Conservation (phyloP, 1,140 invertebrate species). For the Paracyclopina nana region DNA sequence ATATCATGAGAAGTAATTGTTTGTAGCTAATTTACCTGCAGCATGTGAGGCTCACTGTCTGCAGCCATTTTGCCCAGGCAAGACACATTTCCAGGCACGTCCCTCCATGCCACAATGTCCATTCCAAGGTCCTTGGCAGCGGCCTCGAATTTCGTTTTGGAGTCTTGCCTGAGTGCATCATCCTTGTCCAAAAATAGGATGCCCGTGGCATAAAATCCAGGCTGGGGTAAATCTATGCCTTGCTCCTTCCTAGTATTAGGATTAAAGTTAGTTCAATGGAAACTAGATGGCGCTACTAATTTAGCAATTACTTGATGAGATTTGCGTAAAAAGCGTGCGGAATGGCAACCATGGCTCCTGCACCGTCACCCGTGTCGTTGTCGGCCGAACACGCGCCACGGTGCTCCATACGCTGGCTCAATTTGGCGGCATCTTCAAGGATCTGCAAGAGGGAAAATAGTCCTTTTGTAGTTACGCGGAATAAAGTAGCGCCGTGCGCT, state of each 20-base stretch:
- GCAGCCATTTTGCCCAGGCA: constrained; percentile 12
- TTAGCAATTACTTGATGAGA: constrained; percentile 42
- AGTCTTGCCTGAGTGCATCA: constrained; percentile 33
- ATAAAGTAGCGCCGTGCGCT: too few species aligned
- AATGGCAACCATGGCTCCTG: constrained; percentile 84
- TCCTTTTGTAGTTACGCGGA: too few species aligned
- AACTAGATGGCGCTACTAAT: not conserved
- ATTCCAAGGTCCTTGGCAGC: constrained; percentile 59
- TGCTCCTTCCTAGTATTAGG: too few species aligned
- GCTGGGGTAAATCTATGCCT: constrained; percentile 39
- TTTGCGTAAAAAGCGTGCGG: constrained; percentile 78
- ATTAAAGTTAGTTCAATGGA: too few species aligned
- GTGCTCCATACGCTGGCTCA: constrained; percentile 70
- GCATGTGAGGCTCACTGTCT: constrained; percentile 7
- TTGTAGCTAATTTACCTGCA: constrained; percentile 4
- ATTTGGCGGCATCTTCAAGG: constrained; percentile 9
- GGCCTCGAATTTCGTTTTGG: constrained; percentile 54
- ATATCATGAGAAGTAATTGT: too few species aligned
- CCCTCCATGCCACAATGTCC: constrained; percentile 30
- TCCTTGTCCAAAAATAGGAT: constrained; percentile 77
- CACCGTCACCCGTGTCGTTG: constrained; percentile 95
- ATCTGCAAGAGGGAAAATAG: too few species aligned
- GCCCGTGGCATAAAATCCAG: constrained; percentile 82
- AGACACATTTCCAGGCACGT: not conserved
- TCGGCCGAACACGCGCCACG: constrained; percentile 94